Base-by-base conservation (phyloP, 1,140 invertebrate genomes). In the Atopsyche davidsoni region DNA sequence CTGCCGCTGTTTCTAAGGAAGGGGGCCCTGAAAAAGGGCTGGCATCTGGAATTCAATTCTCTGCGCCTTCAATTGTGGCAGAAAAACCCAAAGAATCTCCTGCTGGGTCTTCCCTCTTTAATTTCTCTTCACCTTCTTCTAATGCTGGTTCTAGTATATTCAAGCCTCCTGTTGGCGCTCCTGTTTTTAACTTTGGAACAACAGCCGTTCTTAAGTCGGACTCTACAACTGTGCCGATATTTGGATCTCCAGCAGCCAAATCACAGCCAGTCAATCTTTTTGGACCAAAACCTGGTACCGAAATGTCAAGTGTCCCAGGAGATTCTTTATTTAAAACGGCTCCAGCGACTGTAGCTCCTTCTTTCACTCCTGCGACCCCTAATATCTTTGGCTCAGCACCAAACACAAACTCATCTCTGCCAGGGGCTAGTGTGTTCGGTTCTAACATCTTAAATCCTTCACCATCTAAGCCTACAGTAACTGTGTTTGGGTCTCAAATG, bases 81-180 rank as follows among this genome's bases (percentile, higher is more conserved):
- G 48, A 50, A 7, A 50, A 50, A 43, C 48, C 48, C 7, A 50
- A 50, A 23, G 48, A 50, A n/a, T n/a, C n/a, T n/a, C n/a, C n/a
- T n/a, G n/a, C n/a, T n/a, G n/a, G n/a, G n/a, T n/a, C n/a, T n/a
- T n/a, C n/a, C 14, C 38, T 28, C 24, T 28, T 28, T 28, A 28
- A n/a, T 28, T 28, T 28, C n/a, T 28, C 24, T 28, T 28, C 24
- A 7, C 24, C 24, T 21, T 17, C 17, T 31, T 18, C 38, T 3
- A 31, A 22, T 13, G 13, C 23, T 17, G 18, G 23, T n/a, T 34
- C 32, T 3, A 40, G 19, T 10, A 39, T 25, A 14, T 49, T 49
- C 18, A 49, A 49, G 24, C 22, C 32, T 18, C 36, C 46, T 28
- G 24, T 38, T 24, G 32, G n/a, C 1, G 19, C 32, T 7, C 38